A percentile compares a stretch with the other conserved stretches of the same genome.
These are phyloP conservation scores for Gryon sp. DNA, from an alignment of 1,140 invertebrate genomes.

Conservation along the genomic window DNA sequence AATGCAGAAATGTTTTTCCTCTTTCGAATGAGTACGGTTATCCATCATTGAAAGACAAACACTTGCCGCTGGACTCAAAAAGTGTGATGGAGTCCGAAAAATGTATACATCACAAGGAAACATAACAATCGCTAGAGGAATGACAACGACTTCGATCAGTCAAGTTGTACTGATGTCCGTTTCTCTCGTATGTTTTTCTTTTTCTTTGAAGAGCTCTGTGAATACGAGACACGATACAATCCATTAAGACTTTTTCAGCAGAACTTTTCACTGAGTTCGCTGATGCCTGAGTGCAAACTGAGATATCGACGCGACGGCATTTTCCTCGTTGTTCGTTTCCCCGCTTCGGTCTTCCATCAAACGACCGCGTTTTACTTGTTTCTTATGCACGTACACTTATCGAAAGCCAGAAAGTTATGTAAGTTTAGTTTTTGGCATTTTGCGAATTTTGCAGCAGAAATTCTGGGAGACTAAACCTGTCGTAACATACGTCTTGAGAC, in stretches of 20 bases:
- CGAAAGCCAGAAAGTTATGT: conserved; percentile 37
- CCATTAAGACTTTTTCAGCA: conserved; percentile 76
- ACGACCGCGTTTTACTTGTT: conserved; percentile 53
- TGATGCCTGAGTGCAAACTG: conserved; percentile 69
- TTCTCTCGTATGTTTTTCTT: conserved; percentile 49
- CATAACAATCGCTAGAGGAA: conserved; percentile 37
- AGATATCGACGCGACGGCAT: conserved; percentile 65
- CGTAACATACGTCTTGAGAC: too few species aligned
- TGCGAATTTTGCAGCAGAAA: too few species aligned
- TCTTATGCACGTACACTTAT: conserved; percentile 50
- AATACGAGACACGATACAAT: conserved; percentile 71
- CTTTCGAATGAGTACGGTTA: too few species aligned
- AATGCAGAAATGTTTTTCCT: too few species aligned
- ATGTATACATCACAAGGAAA: conserved; percentile 7
- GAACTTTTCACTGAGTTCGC: conserved; percentile 69
- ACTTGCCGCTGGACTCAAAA: conserved; percentile 2
- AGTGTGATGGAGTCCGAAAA: conserved; percentile 3
- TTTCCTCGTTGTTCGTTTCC: conserved; percentile 31
- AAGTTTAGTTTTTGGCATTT: conserved; percentile 22
- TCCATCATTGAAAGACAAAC: background rate
- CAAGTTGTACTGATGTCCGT: conserved; percentile 2
- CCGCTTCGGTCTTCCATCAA: conserved; percentile 34
- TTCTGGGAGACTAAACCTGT: too few species aligned
- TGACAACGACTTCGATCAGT: conserved; percentile 46
- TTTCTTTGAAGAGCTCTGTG: conserved; percentile 65